Percentiles rank a stretch among this genome's conserved stretches.
These are phyloP conservation scores for Margarornis squamiger DNA, from an alignment of 2,797 vertebrate species.

Conservation along the genomic window DNA sequence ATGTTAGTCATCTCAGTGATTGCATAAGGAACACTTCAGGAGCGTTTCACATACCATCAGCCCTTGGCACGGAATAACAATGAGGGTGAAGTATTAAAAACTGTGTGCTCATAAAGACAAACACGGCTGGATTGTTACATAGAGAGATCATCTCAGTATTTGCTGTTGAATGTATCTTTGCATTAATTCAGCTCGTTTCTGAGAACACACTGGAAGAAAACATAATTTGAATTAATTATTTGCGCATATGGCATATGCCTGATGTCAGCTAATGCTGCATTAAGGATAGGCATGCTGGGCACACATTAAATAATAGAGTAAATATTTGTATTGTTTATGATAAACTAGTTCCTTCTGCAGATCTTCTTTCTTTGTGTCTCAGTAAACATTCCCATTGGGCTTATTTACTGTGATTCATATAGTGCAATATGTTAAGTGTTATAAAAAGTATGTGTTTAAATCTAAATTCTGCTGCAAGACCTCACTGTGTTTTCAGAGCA, in stretches of 20 bases:
- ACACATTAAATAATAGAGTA: slow-evolving; percentile 78
- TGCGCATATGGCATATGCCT: slow-evolving; percentile 74
- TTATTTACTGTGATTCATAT: slow-evolving; percentile 65
- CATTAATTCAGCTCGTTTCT: slow-evolving; percentile 72
- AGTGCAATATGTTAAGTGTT: slow-evolving; percentile 65
- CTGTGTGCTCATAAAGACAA: slow-evolving; percentile 53
- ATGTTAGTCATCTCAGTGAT: slow-evolving; percentile 73
- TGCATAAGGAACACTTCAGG: slow-evolving; percentile 71
- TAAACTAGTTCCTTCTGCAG: slow-evolving; percentile 72
- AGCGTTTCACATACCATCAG: slow-evolving; percentile 72
- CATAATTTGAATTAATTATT: slow-evolving; percentile 81
- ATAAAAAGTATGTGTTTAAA: slow-evolving; percentile 64
- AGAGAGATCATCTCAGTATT: slow-evolving; percentile 45
- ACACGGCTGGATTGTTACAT: slow-evolving; percentile 36
- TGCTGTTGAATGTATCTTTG: slow-evolving; percentile 59
- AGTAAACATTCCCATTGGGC: slow-evolving; percentile 69
- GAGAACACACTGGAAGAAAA: slow-evolving; percentile 70
- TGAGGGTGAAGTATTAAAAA: slow-evolving; percentile 62
- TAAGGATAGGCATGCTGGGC: slow-evolving; percentile 78
- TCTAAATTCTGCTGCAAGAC: slow-evolving; percentile 45
- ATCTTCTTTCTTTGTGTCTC: slow-evolving; percentile 61
- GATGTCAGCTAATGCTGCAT: slow-evolving; percentile 78
- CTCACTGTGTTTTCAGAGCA: slow-evolving; percentile 62
- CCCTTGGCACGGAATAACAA: slow-evolving; percentile 70
- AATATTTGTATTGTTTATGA: slow-evolving; percentile 82